Conservation (phyloP, 2,888 invertebrate genomes). For the Andrena praecox region DNA sequence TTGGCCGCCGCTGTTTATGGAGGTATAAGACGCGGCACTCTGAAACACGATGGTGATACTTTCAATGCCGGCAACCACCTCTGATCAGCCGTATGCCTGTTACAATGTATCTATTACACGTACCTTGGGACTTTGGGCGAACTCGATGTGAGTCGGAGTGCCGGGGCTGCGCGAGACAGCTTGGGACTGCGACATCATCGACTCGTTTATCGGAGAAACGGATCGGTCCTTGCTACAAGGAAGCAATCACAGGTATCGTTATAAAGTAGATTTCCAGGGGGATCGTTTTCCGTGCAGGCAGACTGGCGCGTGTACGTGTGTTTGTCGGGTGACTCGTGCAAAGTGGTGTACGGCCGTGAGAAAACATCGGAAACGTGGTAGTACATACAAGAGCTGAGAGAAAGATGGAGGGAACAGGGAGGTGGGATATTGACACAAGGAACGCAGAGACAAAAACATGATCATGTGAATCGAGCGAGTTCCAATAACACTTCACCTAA, state of each 20-base stretch:
- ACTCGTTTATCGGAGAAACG: conserved; percentile 85
- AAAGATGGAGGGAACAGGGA: conserved; percentile 24
- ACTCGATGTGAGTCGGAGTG: conserved; percentile 81
- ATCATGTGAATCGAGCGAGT: conserved; percentile 23
- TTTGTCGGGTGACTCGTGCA: conserved; percentile 70
- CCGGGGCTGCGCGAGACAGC: conserved; percentile 83
- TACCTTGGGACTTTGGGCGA: conserved; percentile 84
- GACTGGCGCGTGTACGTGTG: conserved; percentile 26
- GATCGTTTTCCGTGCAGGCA: conserved; percentile 66
- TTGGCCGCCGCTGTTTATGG: conserved; percentile 85
- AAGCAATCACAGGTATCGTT: conserved; percentile 56
- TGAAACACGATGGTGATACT: conserved; percentile 57
- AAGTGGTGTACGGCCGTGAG: conserved; percentile 64
- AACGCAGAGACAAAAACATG: conserved; percentile 13
- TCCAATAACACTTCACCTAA: background rate
- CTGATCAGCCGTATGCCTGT: too few relatives aligned
- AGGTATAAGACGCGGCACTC: conserved; percentile 81
- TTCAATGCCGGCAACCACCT: background rate
- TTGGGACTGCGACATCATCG: conserved; percentile 81
- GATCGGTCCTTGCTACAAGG: conserved; percentile 87
- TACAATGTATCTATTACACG: background rate
- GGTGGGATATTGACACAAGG: conserved; percentile 24
- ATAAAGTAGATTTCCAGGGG: conserved; percentile 40
- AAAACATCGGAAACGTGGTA: conserved; percentile 53
- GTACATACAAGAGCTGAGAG: conserved; percentile 39